Percentiles rank a stretch among this genome's conserved stretches.
These are phyloP conservation scores for Pyrochroa serraticornis DNA, from an alignment of 2,888 invertebrate species.

Conservation along the genomic window DNA sequence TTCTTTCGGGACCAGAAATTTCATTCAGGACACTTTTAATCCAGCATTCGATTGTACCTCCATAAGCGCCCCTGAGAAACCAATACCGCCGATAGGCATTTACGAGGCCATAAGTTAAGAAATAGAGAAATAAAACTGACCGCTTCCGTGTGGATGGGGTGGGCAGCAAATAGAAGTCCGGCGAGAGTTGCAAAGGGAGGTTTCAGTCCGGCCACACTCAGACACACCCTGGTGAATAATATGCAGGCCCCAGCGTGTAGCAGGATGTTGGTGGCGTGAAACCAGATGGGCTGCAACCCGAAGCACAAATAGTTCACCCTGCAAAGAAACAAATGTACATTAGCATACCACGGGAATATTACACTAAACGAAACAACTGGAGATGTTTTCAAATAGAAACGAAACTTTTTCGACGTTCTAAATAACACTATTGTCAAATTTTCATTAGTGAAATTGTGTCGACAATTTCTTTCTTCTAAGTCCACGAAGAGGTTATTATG, in stretches of 20 bases:
- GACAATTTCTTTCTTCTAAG: no score
- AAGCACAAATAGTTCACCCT: constrained; percentile 77
- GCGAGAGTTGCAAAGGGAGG: constrained; percentile 74
- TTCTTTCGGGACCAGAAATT: constrained; percentile 15
- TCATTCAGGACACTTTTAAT: constrained; percentile 30
- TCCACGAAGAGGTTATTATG: no score
- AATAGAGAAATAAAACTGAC: constrained; percentile 64
- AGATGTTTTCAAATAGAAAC: background rate
- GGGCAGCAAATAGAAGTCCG: constrained; percentile 80
- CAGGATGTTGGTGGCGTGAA: constrained; percentile 78
- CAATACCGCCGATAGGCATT: constrained; percentile 37
- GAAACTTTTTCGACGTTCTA: background rate
- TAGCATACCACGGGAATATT: constrained; percentile 34
- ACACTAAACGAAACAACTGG: constrained; percentile 9
- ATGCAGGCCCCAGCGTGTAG: constrained; percentile 78
- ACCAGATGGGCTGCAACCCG: constrained; percentile 76
- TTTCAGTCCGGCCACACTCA: constrained; percentile 70
- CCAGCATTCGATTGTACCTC: constrained; percentile 15
- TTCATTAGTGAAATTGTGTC: no score
- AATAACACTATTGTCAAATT: no score
- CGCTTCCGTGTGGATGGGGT: constrained; percentile 90
- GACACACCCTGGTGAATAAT: constrained; percentile 72
- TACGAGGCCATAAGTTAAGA: constrained; percentile 35
- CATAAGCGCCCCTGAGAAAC: constrained; percentile 19
- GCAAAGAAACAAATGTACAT: constrained; percentile 55